Evolutionary conservation across 1,140 invertebrate genomes (phyloP).

Genomic region (Neelides sp.): DNA sequence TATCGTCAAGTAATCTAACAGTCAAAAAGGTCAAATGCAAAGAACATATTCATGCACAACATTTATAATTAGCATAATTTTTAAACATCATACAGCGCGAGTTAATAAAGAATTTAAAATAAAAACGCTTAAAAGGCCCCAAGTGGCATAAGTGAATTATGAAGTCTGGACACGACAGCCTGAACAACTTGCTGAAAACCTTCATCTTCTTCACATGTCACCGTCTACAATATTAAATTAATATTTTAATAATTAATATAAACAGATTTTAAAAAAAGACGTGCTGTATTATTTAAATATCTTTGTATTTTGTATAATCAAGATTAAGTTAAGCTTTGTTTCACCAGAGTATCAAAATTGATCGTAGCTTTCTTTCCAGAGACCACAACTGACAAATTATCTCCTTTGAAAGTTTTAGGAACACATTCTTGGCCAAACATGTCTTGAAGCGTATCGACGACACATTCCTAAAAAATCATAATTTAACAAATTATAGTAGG

Average conservation of each 20-base stretch:
- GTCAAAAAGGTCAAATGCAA: too few relatives aligned
- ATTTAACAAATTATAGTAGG: constrained; percentile 4
- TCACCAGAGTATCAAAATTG: constrained; percentile 67
- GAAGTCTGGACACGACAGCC: constrained; percentile 69
- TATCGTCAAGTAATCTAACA: too few relatives aligned
- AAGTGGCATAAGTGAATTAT: constrained; percentile 64
- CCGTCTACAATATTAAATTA: constrained; percentile 47
- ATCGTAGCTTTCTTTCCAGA: constrained; percentile 74
- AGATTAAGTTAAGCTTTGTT: constrained; percentile 32
- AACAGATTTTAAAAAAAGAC: constrained; percentile 5
- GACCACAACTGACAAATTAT: constrained; percentile 71
- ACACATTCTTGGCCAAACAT: constrained; percentile 91
- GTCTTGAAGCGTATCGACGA: constrained; percentile 82
- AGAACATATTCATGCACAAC: too few relatives aligned
- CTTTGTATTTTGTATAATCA: too few relatives aligned
- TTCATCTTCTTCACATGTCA: constrained; percentile 66
- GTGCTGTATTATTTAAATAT: too few relatives aligned
- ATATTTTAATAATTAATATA: neutral
- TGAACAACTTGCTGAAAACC: constrained; percentile 68
- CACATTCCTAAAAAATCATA: constrained; percentile 54
- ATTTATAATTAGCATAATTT: too few relatives aligned
- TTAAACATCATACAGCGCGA: too few relatives aligned
- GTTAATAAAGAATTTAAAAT: too few relatives aligned
- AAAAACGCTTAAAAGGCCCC: too few relatives aligned
- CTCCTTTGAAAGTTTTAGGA: constrained; percentile 86